These are phyloP conservation scores for Epiperipatus broadwayi DNA, from an alignment of 2,888 invertebrate genomes.

Conservation along the genomic window DNA sequence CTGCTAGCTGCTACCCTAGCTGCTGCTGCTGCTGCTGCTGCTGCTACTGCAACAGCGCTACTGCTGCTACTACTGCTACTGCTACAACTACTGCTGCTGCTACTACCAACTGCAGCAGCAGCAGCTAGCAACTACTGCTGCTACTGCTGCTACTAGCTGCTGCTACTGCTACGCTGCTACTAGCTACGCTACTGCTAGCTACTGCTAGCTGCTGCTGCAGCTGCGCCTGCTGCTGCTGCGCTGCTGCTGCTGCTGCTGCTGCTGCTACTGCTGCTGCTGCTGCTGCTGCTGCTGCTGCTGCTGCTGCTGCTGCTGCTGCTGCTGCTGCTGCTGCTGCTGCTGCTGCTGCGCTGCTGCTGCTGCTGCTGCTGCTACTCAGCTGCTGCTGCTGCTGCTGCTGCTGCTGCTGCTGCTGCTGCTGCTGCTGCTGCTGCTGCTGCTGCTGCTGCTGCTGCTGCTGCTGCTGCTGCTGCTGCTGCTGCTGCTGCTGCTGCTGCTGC, in stretches of 20 bases:
- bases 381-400: no score
- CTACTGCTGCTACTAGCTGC: no score
- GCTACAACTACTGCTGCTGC: no score
- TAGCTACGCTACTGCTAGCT: no score
- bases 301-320: constrained; percentile 10
- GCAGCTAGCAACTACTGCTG: no score
- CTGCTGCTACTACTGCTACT: no score
- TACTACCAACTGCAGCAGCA: no score
- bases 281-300: constrained; percentile 1
- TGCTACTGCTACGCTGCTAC: no score
- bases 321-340: constrained; percentile 4
- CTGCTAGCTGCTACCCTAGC: not conserved
- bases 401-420: constrained; percentile 9
- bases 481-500: constrained; percentile 8
- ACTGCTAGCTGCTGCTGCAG: not conserved
- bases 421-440: constrained; percentile 7
- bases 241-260: not conserved
- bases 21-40: not conserved
- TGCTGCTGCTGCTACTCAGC: no score
- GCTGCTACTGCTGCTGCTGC: not conserved
- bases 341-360: no score
- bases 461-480: constrained; percentile 7
- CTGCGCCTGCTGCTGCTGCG: not conserved
- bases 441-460: constrained; percentile 1
- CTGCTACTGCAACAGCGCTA: constrained; percentile 1